These are phyloP conservation scores for Acromyrmex echinatior DNA, from an alignment of 1,140 invertebrate genomes.

Conservation along the genomic window DNA sequence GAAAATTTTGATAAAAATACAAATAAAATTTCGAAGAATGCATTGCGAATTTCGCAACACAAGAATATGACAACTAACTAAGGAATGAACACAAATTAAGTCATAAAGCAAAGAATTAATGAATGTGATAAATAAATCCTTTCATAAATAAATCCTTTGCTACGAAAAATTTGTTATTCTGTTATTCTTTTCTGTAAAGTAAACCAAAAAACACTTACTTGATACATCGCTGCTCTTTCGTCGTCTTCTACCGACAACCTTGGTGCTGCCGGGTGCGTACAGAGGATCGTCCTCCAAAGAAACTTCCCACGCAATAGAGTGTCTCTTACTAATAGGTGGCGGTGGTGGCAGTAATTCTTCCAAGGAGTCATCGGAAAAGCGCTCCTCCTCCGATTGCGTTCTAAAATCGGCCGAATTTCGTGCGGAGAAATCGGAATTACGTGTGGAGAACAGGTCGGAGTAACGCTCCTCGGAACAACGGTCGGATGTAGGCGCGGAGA, in stretches of 20 bases:
- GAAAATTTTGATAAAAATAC: no score
- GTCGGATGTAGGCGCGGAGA: conserved; percentile 82
- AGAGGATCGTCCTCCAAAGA: conserved; percentile 91
- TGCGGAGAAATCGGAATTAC: conserved; percentile 84
- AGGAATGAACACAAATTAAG: no score
- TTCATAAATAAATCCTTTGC: not conserved
- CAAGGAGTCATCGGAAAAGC: conserved; percentile 94
- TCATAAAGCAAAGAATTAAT: not conserved
- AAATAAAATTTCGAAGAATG: no score
- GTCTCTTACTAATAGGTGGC: conserved; percentile 89
- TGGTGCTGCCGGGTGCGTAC: conserved; percentile 91
- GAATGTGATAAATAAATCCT: not conserved
- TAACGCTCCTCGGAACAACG: conserved; percentile 81
- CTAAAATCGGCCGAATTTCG: conserved; percentile 85
- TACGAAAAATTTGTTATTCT: not conserved
- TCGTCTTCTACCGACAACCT: conserved; percentile 88
- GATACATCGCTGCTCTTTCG: conserved; percentile 87
- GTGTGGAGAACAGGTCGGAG: conserved; percentile 84
- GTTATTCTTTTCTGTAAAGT: not conserved
- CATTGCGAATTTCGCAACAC: no score
- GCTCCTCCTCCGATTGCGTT: conserved; percentile 89
- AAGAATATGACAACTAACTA: no score
- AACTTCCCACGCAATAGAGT: conserved; percentile 94
- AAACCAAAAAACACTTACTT: conserved; percentile 80
- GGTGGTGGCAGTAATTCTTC: conserved; percentile 91